Evolutionary conservation across 2,113 vertebrate species (phyloP), one percentile per base, ranked within the genome.

Genomic region (Pluvialis apricaria): DNA sequence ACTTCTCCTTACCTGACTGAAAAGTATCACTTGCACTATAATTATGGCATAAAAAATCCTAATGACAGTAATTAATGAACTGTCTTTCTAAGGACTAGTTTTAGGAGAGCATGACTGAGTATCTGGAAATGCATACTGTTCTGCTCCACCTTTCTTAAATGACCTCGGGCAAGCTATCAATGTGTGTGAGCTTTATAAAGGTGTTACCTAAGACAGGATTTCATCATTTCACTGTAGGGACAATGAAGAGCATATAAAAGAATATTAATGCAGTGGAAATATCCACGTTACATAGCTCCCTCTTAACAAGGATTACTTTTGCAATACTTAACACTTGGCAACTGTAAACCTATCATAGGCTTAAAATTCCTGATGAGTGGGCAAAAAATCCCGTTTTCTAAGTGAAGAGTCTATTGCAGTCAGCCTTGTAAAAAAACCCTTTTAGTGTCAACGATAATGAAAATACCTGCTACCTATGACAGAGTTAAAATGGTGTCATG

Each of bases 401-500:
- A 96, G 83, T 89, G 92, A 96, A 70, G 82, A 87, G 54, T 83
- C 65, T 94, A 36, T 91, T 96, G 61, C 88, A 94, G 88, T 78
- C 62, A 84, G 82, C 82, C 80, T 96, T 92, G 54, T 95, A 86
- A 94, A 97, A 94, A 81, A 94, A 92, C 54, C 62, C 82, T 95
- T 95, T 96, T 83, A 93, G 75, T 92, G 90, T 95, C 86, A 95
- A 85, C 76, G 95, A 96, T 96, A 96, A 97, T 95, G 95, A 92
- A 97, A 97, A 96, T 78, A 60, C 21, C 9, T 68, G 86, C 71
- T 96, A 94, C 94, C 82, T 94, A 83, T 76, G 96, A 92, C 96
- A 94, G 96, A 45, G 45, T 83, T 97, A 94, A 97, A 97, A 95
- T 82, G 87, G 91, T 97, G 97, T 90, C 81, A 47, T 91, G 96